These are phyloP conservation scores for Philopedon plagiatum DNA, from an alignment of 2,888 invertebrate genomes.

Conservation along the genomic window DNA sequence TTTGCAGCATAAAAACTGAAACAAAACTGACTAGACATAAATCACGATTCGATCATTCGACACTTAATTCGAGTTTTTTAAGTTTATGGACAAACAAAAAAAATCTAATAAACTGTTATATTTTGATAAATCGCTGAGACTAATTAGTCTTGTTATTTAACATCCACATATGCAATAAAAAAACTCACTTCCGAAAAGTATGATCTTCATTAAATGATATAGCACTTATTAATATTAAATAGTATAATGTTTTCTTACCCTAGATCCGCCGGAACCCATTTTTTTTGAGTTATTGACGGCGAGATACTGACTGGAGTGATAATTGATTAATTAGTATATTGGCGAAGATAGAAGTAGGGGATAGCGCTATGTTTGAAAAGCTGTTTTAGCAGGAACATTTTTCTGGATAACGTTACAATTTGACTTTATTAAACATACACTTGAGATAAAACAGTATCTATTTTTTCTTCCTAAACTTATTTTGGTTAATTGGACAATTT, in stretches of 20 bases:
- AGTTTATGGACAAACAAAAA: neutral
- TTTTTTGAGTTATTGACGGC: constrained; percentile 1
- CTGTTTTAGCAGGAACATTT: constrained; percentile 8
- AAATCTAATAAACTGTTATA: constrained; percentile 1
- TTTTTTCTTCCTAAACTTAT: no score
- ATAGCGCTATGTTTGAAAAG: neutral
- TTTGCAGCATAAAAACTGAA: no score
- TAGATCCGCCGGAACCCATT: constrained; percentile 40
- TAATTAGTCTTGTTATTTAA: constrained; percentile 3
- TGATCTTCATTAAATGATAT: neutral
- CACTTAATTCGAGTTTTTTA: no score
- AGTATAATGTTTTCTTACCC: constrained; percentile 31
- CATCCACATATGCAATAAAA: neutral
- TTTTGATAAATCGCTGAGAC: constrained; percentile 9
- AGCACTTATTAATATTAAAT: no score
- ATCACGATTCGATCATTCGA: no score
- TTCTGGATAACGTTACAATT: neutral
- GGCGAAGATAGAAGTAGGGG: neutral
- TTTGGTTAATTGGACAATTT: no score
- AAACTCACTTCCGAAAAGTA: neutral
- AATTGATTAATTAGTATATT: constrained; percentile 37
- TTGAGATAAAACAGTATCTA: no score
- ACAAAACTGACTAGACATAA: no score
- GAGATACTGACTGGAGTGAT: neutral
- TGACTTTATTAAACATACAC: no score